phyloP scores from a whole-genome alignment of 2,113 vertebrate genomes.

The Leptobrachium ailaonicum region DNA sequence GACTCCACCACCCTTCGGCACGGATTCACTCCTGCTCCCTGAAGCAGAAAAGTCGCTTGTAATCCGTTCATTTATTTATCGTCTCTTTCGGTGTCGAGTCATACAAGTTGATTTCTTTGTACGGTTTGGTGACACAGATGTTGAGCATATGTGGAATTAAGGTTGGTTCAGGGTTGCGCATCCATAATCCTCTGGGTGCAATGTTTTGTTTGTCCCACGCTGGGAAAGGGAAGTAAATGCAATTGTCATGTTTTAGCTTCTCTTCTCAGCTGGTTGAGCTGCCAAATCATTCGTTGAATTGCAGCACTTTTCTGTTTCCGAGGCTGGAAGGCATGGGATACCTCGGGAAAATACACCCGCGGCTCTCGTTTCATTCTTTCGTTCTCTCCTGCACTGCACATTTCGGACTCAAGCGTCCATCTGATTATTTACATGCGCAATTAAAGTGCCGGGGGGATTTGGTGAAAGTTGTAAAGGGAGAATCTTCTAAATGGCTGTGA shows the following conservation, averaged over 20 bases:
- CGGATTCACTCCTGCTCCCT: neutral
- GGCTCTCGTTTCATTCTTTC: too few species aligned
- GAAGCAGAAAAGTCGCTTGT: neutral
- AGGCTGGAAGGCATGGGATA: too few species aligned
- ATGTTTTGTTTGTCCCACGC: constrained; percentile 40
- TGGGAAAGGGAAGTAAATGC: constrained; percentile 38
- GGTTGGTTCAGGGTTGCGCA: constrained; percentile 32
- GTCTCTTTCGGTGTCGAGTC: neutral
- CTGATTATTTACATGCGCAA: too few species aligned
- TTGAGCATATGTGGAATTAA: constrained; percentile 42
- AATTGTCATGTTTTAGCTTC: constrained; percentile 38
- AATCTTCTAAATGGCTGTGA: too few species aligned
- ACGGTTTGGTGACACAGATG: constrained; percentile 32
- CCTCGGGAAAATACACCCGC: too few species aligned
- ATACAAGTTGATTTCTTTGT: constrained; percentile 28
- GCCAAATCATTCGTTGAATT: constrained; percentile 46
- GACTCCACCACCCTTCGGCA: neutral
- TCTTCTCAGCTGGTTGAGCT: constrained; percentile 47
- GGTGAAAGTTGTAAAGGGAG: too few species aligned
- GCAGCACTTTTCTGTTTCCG: constrained; percentile 30
- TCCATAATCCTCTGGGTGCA: constrained; percentile 38
- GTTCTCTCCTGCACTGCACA: too few species aligned
- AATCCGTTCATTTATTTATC: neutral
- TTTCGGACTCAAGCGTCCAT: too few species aligned
- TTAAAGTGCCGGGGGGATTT: too few species aligned